phyloP scores from a whole-genome alignment of 2,113 vertebrate genomes.

The Poicephalus gulielmi region DNA sequence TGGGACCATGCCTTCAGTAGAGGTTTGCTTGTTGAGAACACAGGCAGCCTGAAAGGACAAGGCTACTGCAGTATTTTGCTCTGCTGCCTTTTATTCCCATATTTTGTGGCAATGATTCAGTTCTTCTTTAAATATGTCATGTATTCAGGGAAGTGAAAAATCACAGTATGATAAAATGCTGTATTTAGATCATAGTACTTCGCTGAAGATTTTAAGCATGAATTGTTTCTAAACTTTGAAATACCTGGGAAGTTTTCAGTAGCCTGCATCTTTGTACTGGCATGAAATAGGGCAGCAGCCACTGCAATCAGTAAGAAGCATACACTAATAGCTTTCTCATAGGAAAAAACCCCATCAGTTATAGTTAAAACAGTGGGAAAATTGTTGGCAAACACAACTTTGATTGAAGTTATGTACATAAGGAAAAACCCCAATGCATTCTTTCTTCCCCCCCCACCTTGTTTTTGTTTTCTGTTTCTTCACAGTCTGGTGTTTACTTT shows the following conservation, averaged over 20 bases:
- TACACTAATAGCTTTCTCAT: background rate
- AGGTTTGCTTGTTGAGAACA: background rate
- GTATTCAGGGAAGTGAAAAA: background rate
- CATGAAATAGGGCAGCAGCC: background rate
- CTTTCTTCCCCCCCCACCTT: background rate
- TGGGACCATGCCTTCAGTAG: background rate
- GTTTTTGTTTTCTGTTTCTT: background rate
- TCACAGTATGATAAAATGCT: background rate
- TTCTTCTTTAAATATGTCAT: background rate
- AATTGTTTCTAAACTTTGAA: background rate
- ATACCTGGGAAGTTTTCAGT: background rate
- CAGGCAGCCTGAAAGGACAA: background rate
- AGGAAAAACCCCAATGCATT: background rate
- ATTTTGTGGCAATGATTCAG: background rate
- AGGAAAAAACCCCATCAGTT: background rate
- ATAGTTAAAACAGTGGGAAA: background rate
- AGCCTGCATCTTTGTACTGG: background rate
- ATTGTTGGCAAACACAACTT: background rate
- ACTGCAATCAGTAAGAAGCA: background rate
- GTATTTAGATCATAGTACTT: background rate
- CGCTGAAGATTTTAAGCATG: background rate
- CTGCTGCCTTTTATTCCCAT: background rate
- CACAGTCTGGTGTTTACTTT: background rate
- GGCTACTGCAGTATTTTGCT: background rate
- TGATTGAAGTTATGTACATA: background rate